These are phyloP conservation scores for Myotis brandtii DNA, from an alignment of 2,113 vertebrate genomes.

Conservation along the genomic window DNA sequence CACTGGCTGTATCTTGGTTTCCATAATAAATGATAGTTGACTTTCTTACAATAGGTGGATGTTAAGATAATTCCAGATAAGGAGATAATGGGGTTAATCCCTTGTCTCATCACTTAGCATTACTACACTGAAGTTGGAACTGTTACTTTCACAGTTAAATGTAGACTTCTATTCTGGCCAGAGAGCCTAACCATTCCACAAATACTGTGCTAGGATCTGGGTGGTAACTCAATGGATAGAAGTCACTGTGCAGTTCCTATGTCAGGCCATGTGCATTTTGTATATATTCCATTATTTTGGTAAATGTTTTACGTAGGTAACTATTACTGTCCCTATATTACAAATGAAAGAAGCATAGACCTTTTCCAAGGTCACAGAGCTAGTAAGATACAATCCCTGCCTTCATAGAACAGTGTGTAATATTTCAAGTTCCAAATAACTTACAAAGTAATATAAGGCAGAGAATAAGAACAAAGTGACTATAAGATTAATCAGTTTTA, in stretches of 20 bases:
- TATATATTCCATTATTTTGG: not conserved
- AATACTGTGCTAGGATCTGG: not conserved
- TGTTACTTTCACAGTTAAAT: constrained; percentile 8
- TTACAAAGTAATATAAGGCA: not conserved
- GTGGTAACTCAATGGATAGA: not conserved
- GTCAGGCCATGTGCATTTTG: not conserved
- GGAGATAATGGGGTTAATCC: not conserved
- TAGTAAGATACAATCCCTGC: not conserved
- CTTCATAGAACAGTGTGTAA: not conserved
- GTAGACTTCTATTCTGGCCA: not conserved
- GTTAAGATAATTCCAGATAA: not conserved
- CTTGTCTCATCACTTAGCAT: not conserved
- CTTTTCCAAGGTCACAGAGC: not conserved
- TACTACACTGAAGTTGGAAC: not conserved
- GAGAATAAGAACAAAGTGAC: constrained; percentile 29
- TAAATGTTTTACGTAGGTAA: not conserved
- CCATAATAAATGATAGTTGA: not conserved
- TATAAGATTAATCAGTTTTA: constrained; percentile 34
- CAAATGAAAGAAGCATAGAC: constrained; percentile 1
- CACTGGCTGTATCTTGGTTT: not conserved
- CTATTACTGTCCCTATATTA: not conserved
- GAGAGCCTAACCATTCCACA: not conserved
- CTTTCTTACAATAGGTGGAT: not conserved
- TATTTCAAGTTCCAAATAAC: constrained; percentile 40
- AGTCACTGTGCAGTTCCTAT: not conserved